Percentiles rank a stretch among this genome's conserved stretches.
These are phyloP conservation scores for Dipus sagitta DNA, from an alignment of 2,797 vertebrate species.

Conservation along the genomic window DNA sequence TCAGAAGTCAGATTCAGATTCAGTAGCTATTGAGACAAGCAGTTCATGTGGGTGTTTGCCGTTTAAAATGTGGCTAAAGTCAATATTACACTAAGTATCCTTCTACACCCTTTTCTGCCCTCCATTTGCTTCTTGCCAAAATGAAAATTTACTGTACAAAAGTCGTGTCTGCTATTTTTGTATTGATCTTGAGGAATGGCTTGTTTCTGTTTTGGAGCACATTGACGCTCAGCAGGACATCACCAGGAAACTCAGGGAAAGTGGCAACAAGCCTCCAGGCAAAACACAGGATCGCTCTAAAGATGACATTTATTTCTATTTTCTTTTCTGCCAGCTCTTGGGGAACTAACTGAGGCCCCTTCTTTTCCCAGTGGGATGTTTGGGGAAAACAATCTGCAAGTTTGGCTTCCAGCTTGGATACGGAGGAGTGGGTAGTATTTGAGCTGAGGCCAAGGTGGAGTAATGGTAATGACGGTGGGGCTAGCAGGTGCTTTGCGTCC, in stretches of 20 bases:
- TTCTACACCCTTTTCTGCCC: background rate
- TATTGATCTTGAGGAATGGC: constrained; percentile 67
- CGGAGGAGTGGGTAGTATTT: constrained; percentile 47
- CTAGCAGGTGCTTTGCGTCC: constrained; percentile 62
- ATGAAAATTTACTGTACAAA: constrained; percentile 66
- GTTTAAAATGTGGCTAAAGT: constrained; percentile 12
- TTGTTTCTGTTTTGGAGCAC: constrained; percentile 64
- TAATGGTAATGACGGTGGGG: constrained; percentile 62
- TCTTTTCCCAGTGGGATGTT: constrained; percentile 53
- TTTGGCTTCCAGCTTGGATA: constrained; percentile 62
- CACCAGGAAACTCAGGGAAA: background rate
- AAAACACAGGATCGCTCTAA: constrained; percentile 8
- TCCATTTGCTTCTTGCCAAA: constrained; percentile 34
- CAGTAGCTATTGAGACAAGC: background rate
- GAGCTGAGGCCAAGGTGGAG: constrained; percentile 23
- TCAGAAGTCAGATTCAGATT: background rate
- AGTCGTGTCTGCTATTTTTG: constrained; percentile 66
- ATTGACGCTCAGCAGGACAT: constrained; percentile 17
- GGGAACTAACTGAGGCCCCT: background rate
- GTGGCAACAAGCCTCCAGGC: background rate
- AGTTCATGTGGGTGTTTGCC: background rate
- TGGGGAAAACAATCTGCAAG: background rate
- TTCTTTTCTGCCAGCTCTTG: background rate
- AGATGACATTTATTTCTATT: constrained; percentile 58
- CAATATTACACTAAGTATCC: constrained; percentile 34